These are phyloP conservation scores for Nasonia vitripennis DNA, from an alignment of 1,140 invertebrate genomes.

Conservation along the genomic window DNA sequence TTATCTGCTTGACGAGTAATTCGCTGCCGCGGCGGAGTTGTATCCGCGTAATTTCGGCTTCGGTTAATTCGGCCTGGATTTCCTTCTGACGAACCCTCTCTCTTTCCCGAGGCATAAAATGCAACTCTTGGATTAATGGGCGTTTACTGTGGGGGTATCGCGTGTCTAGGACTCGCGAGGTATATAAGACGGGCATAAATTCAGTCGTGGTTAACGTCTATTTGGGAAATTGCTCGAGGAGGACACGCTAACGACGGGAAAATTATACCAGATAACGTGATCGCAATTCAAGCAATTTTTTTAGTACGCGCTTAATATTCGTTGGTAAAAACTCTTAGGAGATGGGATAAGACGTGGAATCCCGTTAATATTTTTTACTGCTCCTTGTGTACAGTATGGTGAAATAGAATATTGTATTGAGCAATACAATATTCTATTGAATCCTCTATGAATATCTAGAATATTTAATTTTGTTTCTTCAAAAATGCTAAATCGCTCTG, in stretches of 20 bases:
- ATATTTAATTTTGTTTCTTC: too few relatives aligned
- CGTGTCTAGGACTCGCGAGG: background rate
- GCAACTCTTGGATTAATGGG: constrained; percentile 17
- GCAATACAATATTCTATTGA: background rate
- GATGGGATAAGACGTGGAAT: background rate
- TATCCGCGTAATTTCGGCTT: background rate
- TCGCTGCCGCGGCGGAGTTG: background rate
- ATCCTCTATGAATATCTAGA: too few relatives aligned
- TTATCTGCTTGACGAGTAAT: constrained; percentile 16
- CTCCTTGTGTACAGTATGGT: background rate
- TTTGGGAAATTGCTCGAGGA: background rate
- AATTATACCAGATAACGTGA: constrained; percentile 37
- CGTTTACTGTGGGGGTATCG: background rate
- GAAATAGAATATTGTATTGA: background rate
- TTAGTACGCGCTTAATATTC: background rate
- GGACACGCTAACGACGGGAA: constrained; percentile 28
- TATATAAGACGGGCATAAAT: background rate
- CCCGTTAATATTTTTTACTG: constrained; percentile 11
- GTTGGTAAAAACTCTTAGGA: background rate
- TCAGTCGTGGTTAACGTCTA: background rate
- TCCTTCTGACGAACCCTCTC: constrained; percentile 24
- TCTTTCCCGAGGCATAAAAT: constrained; percentile 1
- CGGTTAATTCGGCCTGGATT: constrained; percentile 33
- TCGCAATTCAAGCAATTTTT: constrained; percentile 3
- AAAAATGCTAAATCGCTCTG: too few relatives aligned